A percentile compares a stretch with the other conserved stretches of the same genome.
Evolutionary conservation across 2,888 invertebrate genomes (phyloP).

Genomic region (Drosophila borealis): DNA sequence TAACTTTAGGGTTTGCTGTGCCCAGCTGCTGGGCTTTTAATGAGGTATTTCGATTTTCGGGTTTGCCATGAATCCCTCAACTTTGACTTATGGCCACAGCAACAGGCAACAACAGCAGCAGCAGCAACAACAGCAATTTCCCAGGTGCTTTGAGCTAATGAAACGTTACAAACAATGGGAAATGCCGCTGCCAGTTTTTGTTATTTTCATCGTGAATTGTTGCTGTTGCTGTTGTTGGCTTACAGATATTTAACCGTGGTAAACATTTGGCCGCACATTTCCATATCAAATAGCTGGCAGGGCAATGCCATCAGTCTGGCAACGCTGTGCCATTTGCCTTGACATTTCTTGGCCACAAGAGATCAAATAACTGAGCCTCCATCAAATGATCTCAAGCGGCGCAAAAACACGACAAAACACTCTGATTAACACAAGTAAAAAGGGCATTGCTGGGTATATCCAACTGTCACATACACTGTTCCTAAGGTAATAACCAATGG

Average conservation of each 20-base stretch:
- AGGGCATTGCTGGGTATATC: no score
- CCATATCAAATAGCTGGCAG: conserved; percentile 56
- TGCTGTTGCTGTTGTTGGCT: conserved; percentile 26
- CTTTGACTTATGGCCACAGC: conserved; percentile 58
- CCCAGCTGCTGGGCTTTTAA: conserved; percentile 35
- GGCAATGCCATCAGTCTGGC: conserved; percentile 43
- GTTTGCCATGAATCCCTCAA: conserved; percentile 53
- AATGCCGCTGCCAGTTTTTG: conserved; percentile 48
- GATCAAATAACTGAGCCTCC: conserved; percentile 17
- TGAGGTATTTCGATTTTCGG: conserved; percentile 46
- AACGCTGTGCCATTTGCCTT: conserved; percentile 32
- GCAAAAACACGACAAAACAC: neutral
- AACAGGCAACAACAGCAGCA: conserved; percentile 23
- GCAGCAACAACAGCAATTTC: conserved; percentile 34
- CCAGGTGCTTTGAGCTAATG: conserved; percentile 57
- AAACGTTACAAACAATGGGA: conserved; percentile 61
- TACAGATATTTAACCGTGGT: conserved; percentile 55
- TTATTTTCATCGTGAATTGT: conserved; percentile 39
- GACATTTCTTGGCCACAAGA: conserved; percentile 41
- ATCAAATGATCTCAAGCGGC: conserved; percentile 10
- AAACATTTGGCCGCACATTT: conserved; percentile 58
- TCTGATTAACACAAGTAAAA: conserved; percentile 3
- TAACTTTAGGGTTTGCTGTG: conserved; percentile 36
- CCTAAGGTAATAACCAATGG: no score
- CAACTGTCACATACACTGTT: no score